Percentiles rank a stretch among this genome's conserved stretches.
phyloP scores from a whole-genome alignment of 2,113 vertebrate species.

The Carassius auratus region DNA sequence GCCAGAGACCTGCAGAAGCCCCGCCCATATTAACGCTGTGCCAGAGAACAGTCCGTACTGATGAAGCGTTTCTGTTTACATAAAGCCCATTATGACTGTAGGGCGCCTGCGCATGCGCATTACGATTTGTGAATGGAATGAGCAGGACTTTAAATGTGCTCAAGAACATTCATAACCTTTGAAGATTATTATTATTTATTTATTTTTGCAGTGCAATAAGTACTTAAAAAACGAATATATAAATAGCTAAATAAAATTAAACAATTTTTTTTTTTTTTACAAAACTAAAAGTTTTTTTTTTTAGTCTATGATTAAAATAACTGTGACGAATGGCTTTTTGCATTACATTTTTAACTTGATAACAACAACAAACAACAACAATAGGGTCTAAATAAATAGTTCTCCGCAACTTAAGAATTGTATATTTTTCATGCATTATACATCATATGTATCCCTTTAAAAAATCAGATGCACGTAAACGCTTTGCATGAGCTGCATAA shows the following conservation, averaged over 20 bases:
- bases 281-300: background rate
- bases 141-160: constrained; percentile 24
- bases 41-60: constrained; percentile 71
- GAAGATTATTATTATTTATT: background rate
- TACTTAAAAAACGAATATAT: background rate
- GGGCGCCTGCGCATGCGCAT: constrained; percentile 24
- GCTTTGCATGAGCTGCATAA: background rate
- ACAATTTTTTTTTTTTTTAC: background rate
- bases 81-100: constrained; percentile 43
- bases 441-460: background rate
- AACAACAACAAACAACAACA: background rate
- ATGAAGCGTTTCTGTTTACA: constrained; percentile 74
- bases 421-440: background rate
- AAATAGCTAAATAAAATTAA: too few relatives aligned
- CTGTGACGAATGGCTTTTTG: background rate
- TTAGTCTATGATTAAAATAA: background rate
- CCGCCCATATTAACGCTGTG: constrained; percentile 62
- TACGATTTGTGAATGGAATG: background rate
- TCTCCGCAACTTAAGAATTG: background rate
- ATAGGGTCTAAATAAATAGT: background rate
- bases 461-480: background rate
- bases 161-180: background rate
- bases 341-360: background rate
- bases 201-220: background rate
- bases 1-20: constrained; percentile 6